phyloP scores from a whole-genome alignment of 2,113 vertebrate genomes.

The Nycticorax nycticorax region DNA sequence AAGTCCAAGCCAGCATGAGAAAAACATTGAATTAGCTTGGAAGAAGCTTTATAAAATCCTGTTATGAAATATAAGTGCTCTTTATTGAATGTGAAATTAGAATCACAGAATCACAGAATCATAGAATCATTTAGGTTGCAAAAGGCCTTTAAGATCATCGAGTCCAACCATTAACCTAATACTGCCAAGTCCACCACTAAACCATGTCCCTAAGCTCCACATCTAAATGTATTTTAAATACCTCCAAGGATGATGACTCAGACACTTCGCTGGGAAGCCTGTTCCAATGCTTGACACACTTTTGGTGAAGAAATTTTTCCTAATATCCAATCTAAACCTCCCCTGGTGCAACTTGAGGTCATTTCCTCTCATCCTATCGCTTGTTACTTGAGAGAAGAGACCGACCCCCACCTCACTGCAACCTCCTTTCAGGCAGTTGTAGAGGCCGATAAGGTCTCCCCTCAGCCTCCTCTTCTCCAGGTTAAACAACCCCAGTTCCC shows the following conservation, averaged over 20 bases:
- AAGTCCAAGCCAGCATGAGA: conserved; percentile 14
- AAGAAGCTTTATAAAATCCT: conserved; percentile 44
- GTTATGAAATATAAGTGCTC: conserved; percentile 4
- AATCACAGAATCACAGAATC: background rate
- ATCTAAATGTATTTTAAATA: background rate
- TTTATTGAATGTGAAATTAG: conserved; percentile 2
- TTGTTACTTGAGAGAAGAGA: too few species aligned
- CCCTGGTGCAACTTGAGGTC: too few species aligned
- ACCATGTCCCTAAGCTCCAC: background rate
- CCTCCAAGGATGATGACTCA: background rate
- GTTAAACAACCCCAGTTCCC: too few species aligned
- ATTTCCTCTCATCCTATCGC: too few species aligned
- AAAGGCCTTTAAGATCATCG: background rate
- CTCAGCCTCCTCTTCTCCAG: too few species aligned
- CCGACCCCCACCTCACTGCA: too few species aligned
- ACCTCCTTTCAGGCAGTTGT: too few species aligned
- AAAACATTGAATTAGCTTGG: conserved; percentile 46
- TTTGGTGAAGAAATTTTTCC: too few species aligned
- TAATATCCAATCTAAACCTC: too few species aligned
- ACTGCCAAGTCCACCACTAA: background rate
- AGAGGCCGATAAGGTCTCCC: too few species aligned
- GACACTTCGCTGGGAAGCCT: too few species aligned
- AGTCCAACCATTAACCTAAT: background rate
- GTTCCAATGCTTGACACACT: too few species aligned
- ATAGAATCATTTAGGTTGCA: background rate